Conservation (phyloP, 2,113 vertebrate genomes). For the Marmota flaviventris region DNA sequence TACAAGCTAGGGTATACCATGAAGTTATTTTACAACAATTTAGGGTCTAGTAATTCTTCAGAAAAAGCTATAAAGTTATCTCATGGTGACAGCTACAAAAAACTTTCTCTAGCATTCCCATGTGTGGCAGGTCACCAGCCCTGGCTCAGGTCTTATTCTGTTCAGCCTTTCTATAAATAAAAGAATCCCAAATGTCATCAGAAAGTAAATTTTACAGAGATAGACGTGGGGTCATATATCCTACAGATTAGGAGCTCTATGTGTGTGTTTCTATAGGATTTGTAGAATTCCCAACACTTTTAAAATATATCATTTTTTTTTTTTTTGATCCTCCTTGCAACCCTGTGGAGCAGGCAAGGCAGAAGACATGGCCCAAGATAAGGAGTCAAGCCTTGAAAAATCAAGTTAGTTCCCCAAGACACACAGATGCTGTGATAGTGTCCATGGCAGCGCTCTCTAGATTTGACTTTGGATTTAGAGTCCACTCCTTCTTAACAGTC, state of each 20-base stretch:
- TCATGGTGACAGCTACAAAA: background rate
- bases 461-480: constrained; percentile 10
- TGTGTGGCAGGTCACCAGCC: background rate
- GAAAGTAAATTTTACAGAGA: constrained; percentile 37
- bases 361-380: background rate
- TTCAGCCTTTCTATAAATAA: constrained; percentile 40
- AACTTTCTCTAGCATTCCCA: background rate
- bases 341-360: constrained; percentile 4
- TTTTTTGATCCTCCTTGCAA: constrained; percentile 33
- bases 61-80: background rate
- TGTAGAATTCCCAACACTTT: background rate
- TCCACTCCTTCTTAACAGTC: constrained; percentile 28
- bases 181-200: background rate
- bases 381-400: constrained; percentile 47
- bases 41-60: background rate
- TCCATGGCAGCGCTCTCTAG: background rate
- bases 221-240: constrained; percentile 15
- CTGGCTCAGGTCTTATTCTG: background rate
- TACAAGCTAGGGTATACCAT: background rate
- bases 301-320: background rate
- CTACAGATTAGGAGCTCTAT: background rate
- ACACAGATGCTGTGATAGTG: background rate
- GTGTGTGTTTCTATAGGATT: background rate
- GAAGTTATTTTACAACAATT: background rate
- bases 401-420: constrained; percentile 46